A percentile compares a stretch with the other conserved stretches of the same genome.
Evolutionary conservation across 1,140 invertebrate species (phyloP).

Genomic region (Brachionus plicatilis): DNA sequence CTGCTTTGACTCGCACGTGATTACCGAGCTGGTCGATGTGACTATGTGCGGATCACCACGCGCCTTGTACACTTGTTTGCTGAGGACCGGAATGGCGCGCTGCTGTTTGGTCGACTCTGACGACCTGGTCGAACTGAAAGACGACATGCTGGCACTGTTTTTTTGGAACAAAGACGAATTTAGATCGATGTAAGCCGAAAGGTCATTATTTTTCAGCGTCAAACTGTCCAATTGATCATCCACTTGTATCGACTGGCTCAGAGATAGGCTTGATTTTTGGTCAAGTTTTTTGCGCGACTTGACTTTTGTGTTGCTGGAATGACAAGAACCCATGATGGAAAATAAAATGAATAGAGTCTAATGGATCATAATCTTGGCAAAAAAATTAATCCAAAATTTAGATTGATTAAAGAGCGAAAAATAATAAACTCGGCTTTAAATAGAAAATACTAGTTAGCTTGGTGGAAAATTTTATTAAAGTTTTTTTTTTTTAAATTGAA

Average conservation of each 20-base stretch:
- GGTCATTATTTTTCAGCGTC: conserved; percentile 15
- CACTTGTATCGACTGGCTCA: not conserved
- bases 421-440: not conserved
- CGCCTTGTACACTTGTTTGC: not conserved
- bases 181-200: conserved; percentile 15
- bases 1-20: not conserved
- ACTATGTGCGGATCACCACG: not conserved
- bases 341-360: not conserved
- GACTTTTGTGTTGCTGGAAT: not conserved
- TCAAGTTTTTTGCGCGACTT: not conserved
- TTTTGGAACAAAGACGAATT: not conserved
- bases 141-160: not conserved
- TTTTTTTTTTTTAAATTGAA: not conserved
- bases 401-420: not conserved
- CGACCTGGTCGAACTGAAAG: not conserved
- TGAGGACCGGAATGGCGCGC: conserved; percentile 3
- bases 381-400: conserved; percentile 15
- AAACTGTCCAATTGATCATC: not conserved
- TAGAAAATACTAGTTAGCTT: not conserved
- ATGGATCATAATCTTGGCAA: not conserved
- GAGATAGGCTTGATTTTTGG: not conserved
- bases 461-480: not conserved
- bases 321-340: conserved; percentile 3
- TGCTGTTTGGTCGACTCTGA: not conserved
- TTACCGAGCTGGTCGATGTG: not conserved